Base-by-base conservation (phyloP, 2,113 vertebrate genomes). In the Hemicordylus capensis region DNA sequence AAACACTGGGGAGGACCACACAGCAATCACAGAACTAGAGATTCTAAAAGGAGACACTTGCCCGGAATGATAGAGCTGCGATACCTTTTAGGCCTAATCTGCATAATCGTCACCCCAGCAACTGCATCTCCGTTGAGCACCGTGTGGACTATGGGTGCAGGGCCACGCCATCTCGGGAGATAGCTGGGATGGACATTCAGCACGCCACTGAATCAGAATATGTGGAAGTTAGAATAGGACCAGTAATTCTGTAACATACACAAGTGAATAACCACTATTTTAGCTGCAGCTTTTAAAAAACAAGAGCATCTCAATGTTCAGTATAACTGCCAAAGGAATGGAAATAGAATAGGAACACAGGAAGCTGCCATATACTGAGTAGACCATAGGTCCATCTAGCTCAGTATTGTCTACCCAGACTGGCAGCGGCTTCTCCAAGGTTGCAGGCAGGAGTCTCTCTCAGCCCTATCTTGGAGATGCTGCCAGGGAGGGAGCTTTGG, bases 131-230 rank as follows among this genome's bases (percentile, higher is more conserved):
- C 98, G 0, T 98, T 95, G 31, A 99, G 93, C 44, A 99, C 93
- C 0, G 99, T 97, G 88, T 99, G 98, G 90, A 98, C 93, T 76
- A 99, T 92, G 0, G 99, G 99, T 1, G 99, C 98, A 24, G 99
- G 97, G 7, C 99, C 99, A 48, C 98, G 95, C 98, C 98, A 99
- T 17, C 98, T 94, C 0, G 98, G 99, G 67, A 99, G 97, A 75
- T 97, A 97, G 93, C 99, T 99, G 69, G 98, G 98, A 87, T 99
- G 99, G 64, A 99, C 92, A 0, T 99, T 99, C 88, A 99, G 90
- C 72, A 99, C 88, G 0, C 98, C 98, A 46, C 99, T 99, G 93
- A 87, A 92, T 87, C 4, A 26, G 81, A 92, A 81, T 77, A 89
- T n/a, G 56, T 64, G 83, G 37, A 83, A 66, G 54, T 96, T 58